These are phyloP conservation scores for Pungitius pungitius DNA, from an alignment of 2,113 vertebrate genomes.

Conservation along the genomic window DNA sequence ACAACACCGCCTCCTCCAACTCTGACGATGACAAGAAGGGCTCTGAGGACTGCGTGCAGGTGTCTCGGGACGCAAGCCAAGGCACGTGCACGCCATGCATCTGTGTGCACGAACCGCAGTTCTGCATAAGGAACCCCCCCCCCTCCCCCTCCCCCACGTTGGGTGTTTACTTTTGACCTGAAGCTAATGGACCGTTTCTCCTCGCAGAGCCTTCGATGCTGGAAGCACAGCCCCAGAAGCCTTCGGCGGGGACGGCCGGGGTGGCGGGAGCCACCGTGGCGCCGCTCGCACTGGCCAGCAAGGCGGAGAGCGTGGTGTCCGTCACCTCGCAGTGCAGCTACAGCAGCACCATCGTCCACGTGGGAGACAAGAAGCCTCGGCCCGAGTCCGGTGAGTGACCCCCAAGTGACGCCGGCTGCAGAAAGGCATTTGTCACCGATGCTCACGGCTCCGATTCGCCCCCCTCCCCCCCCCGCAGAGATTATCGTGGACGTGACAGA, in stretches of 20 bases:
- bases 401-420: no score
- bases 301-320: conserved; percentile 93
- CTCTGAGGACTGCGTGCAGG: conserved; percentile 69
- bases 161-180: neutral
- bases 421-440: neutral
- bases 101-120: neutral
- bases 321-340: conserved; percentile 97
- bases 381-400: conserved; percentile 86
- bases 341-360: conserved; percentile 97
- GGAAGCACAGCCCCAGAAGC: conserved; percentile 79
- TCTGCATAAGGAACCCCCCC: neutral
- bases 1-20: conserved; percentile 78
- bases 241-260: conserved; percentile 68
- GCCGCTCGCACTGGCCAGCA: conserved; percentile 85
- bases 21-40: conserved; percentile 84
- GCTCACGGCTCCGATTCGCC: neutral
- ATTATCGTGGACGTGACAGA: conserved; percentile 86
- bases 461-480: conserved; percentile 75
- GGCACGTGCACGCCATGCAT: conserved; percentile 68
- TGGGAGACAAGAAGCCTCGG: conserved; percentile 93
- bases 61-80: conserved; percentile 63
- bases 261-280: conserved; percentile 80
- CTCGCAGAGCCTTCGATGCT: conserved; percentile 74
- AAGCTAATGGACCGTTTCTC: conserved; percentile 25
- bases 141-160: no score